phyloP scores from a whole-genome alignment of 2,888 invertebrate genomes.

The Scaptomyza polygonia region DNA sequence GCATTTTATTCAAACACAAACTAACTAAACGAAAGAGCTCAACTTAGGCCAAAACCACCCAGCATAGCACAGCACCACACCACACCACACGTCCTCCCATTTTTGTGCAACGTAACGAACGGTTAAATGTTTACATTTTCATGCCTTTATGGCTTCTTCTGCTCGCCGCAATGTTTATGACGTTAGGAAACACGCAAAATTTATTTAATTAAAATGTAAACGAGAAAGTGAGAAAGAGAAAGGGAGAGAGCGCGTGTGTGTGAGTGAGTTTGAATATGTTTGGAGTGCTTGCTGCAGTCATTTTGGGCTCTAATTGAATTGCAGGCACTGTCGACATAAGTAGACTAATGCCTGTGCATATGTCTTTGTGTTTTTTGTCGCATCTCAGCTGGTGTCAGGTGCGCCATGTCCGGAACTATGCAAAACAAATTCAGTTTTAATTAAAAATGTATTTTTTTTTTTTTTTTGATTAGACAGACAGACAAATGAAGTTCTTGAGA shows the following conservation, averaged over 20 bases:
- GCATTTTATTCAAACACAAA: conserved; percentile 65
- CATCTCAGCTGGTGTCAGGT: conserved; percentile 49
- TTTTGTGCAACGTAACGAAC: conserved; percentile 48
- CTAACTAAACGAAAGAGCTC: conserved; percentile 34
- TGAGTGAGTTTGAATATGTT: conserved; percentile 23
- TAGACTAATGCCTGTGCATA: conserved; percentile 35
- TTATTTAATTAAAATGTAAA: conserved; percentile 72
- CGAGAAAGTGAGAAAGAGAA: background rate
- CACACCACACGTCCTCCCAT: background rate
- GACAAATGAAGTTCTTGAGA: conserved; percentile 9
- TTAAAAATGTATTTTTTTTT: conserved; percentile 67
- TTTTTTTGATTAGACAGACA: too few species aligned
- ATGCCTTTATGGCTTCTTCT: conserved; percentile 46
- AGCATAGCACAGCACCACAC: background rate
- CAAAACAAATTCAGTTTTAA: conserved; percentile 65
- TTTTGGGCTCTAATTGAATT: conserved; percentile 67
- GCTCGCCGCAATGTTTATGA: conserved; percentile 59
- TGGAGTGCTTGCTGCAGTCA: conserved; percentile 31
- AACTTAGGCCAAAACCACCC: background rate
- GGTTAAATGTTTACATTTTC: conserved; percentile 77
- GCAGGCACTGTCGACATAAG: conserved; percentile 49
- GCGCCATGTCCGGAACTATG: conserved; percentile 34
- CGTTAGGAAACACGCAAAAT: conserved; percentile 67
- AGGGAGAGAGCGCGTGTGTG: conserved; percentile 2
- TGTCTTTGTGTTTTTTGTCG: conserved; percentile 4